Percentiles rank a stretch among this genome's conserved stretches.
Conservation (phyloP, 2,888 invertebrate species). For the Heliconius hortense region DNA sequence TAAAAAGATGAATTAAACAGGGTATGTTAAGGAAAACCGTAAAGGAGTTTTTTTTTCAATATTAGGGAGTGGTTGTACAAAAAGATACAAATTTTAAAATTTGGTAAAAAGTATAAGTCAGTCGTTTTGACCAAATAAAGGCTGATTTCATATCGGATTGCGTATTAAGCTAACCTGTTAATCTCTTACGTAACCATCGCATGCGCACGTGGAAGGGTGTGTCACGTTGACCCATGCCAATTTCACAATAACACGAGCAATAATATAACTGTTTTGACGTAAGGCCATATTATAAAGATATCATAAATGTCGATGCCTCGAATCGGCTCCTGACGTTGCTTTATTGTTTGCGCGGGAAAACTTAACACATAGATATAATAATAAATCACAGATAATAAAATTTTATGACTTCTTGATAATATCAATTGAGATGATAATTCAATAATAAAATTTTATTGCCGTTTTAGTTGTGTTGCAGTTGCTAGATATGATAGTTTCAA, state of each 20-base stretch:
- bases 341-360: constrained; percentile 12
- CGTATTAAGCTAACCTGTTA: constrained; percentile 1
- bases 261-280: constrained; percentile 44
- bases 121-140: neutral
- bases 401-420: constrained; percentile 6
- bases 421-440: constrained; percentile 5
- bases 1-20: too few species aligned
- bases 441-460: constrained; percentile 1
- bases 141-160: neutral
- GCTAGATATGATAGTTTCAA: neutral
- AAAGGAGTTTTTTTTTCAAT: too few species aligned
- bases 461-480: neutral
- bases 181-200: constrained; percentile 6
- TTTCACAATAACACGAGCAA: constrained; percentile 28
- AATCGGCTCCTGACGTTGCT: constrained; percentile 45
- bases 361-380: constrained; percentile 5
- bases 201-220: constrained; percentile 51
- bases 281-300: constrained; percentile 36
- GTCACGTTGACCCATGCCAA: constrained; percentile 41
- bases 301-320: constrained; percentile 35
- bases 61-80: too few species aligned
- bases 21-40: too few species aligned
- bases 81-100: neutral
- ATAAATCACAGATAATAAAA: constrained; percentile 7
- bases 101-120: neutral